phyloP scores from a whole-genome alignment of 2,797 vertebrate genomes.

The Tokudaia muenninki region DNA sequence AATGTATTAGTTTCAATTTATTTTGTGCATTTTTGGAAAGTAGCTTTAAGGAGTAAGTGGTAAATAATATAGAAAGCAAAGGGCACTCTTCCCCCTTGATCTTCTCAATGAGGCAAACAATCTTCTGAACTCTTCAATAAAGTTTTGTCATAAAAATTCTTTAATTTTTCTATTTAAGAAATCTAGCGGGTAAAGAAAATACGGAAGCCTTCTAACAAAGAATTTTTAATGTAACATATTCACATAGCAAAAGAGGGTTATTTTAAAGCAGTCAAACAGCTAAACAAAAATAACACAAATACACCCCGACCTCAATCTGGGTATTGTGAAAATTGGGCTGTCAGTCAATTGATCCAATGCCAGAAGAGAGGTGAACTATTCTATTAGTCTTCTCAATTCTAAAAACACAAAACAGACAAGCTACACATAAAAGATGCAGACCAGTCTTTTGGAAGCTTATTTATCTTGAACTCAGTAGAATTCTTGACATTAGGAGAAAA shows the following conservation, averaged over 20 bases:
- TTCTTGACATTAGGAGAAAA: slow-evolving; percentile 48
- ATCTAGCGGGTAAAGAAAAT: background rate
- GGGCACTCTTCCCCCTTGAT: slow-evolving; percentile 41
- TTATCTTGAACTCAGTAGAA: slow-evolving; percentile 56
- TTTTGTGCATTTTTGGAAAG: slow-evolving; percentile 83
- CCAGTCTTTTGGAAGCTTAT: slow-evolving; percentile 41
- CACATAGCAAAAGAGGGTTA: slow-evolving; percentile 45
- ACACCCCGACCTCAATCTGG: slow-evolving; percentile 23
- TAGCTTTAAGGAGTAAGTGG: slow-evolving; percentile 74
- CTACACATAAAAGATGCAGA: slow-evolving; percentile 42
- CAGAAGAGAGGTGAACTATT: slow-evolving; percentile 31
- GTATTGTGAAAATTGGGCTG: slow-evolving; percentile 51
- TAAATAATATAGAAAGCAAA: slow-evolving; percentile 55
- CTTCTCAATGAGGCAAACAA: slow-evolving; percentile 37
- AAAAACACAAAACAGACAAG: slow-evolving; percentile 57
- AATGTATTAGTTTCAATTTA: slow-evolving; percentile 81
- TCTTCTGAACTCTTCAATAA: slow-evolving; percentile 71
- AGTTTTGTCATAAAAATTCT: slow-evolving; percentile 58
- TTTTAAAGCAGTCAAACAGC: slow-evolving; percentile 60
- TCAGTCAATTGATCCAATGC: background rate
- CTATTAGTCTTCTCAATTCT: slow-evolving; percentile 44
- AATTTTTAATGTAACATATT: slow-evolving; percentile 41
- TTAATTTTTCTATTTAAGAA: slow-evolving; percentile 65
- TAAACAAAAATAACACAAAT: slow-evolving; percentile 54
- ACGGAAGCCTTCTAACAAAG: slow-evolving; percentile 52